phyloP scores from a whole-genome alignment of 2,797 vertebrate species.

The Chelidonichthys spinosus region DNA sequence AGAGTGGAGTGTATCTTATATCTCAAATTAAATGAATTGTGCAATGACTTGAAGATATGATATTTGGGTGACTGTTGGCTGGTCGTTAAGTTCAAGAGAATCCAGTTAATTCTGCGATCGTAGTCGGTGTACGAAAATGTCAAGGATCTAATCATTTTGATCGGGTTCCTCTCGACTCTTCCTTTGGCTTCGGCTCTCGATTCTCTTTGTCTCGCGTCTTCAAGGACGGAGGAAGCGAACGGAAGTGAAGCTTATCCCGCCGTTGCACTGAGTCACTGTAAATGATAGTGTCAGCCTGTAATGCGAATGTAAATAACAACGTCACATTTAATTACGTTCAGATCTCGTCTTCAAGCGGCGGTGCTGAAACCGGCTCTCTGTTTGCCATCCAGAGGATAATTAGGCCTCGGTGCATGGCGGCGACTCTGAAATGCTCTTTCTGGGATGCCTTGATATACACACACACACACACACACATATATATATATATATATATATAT shows the following conservation, averaged over 20 bases:
- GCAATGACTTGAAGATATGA: too few species aligned
- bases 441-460: conserved; percentile 40
- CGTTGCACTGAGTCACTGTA: conserved; percentile 11
- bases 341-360: conserved; percentile 14
- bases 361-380: conserved; percentile 40
- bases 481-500: too few species aligned
- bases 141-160: not conserved
- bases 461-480: too few species aligned
- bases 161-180: not conserved
- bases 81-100: not conserved
- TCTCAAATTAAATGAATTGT: not conserved
- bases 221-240: conserved; percentile 21
- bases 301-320: conserved; percentile 61
- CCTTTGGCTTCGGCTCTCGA: not conserved
- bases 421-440: conserved; percentile 46
- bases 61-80: not conserved
- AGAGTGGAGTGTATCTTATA: not conserved
- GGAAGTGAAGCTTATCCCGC: conserved; percentile 5
- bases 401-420: conserved; percentile 41
- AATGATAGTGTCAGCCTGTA: conserved; percentile 48
- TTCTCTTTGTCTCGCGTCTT: conserved; percentile 21
- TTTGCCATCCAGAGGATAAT: conserved; percentile 59
- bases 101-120: not conserved
- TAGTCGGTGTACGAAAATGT: too few species aligned
- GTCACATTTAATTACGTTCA: conserved; percentile 53